Base-by-base conservation (phyloP, 1,140 invertebrate genomes). In the Wasmannia auropunctata region DNA sequence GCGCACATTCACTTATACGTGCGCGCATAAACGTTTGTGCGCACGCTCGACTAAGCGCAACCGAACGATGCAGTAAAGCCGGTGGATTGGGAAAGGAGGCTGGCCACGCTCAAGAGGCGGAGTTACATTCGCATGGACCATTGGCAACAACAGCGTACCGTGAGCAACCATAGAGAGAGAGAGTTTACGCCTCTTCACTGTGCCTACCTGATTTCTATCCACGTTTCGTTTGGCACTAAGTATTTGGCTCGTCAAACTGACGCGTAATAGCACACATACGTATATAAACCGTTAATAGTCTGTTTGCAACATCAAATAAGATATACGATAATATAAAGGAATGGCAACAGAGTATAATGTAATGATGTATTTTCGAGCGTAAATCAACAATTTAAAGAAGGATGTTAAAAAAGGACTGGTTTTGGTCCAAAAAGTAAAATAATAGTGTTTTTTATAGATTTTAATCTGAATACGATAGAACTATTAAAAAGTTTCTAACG, bases 81-180 rank as follows among this genome's bases (percentile, higher is more conserved):
- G 25, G 10, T 40, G 62, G 87, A 86, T 87, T 87, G 89, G 86
- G 88, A 84, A 85, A 86, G 83, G 83, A 87, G 67, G 70, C 63
- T 93, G 91, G 93, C 92, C 89, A 91, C 87, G 88, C 90, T 89
- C 91, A 92, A 93, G 92, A 92, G 93, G 93, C 93, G 94, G 93
- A 92, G 93, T 92, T 88, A 92, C 87, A 88, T 90, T 91, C 88
- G 87, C 92, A 92, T 92, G 93, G 93, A 90, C 94, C 92, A 94
- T 94, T 94, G 94, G 93, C 86, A 91, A 93, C 89, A 88, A 88
- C 91, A 93, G 87, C 90, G 90, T 84, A 91, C 91, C 93, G 93
- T 94, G 89, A 90, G 91, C 86, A 19, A 88, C 77, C 84, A 58
- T n/a, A n/a, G n/a, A n/a, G n/a, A n/a, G n/a, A n/a, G n/a, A 83